These are phyloP conservation scores for Ianthella basta DNA, from an alignment of 37 sponge, comb jelly and placozoan species.

Conservation along the genomic window DNA sequence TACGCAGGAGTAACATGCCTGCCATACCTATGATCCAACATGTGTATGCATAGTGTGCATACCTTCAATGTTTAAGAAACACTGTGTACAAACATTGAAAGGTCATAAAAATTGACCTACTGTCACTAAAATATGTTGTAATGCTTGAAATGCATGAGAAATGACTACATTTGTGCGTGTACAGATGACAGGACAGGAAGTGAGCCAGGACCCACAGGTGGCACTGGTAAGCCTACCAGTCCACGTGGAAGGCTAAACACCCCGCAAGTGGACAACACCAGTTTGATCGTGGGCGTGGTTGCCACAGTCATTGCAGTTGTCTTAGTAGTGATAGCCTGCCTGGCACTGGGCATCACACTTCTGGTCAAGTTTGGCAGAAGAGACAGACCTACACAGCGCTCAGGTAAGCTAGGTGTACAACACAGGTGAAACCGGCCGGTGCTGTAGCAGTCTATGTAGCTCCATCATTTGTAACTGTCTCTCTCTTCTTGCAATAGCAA, in stretches of 20 bases:
- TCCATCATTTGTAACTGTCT: too few species aligned
- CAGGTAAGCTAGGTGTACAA: too few species aligned
- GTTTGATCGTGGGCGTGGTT: neutral
- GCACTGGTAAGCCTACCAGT: neutral
- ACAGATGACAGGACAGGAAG: neutral
- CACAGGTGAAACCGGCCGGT: too few species aligned
- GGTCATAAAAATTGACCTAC: too few species aligned
- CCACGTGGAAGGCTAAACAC: too few species aligned
- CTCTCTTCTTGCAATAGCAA: too few species aligned
- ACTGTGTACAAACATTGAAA: too few species aligned
- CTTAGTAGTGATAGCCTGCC: neutral
- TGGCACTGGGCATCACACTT: neutral
- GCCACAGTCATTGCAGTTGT: slow-evolving; percentile 14
- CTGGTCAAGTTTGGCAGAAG: slow-evolving; percentile 10
- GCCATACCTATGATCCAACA: neutral
- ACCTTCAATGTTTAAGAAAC: too few species aligned
- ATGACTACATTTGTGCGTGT: too few species aligned
- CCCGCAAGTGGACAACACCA: neutral
- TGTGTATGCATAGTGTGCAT: neutral
- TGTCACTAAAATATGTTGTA: too few species aligned
- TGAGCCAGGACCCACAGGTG: neutral
- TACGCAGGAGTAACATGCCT: neutral
- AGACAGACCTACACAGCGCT: neutral
- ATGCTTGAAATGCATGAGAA: too few species aligned
- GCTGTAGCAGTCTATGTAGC: too few species aligned